Base-by-base conservation (phyloP, 2,113 vertebrate genomes). In the Chrysochloris asiatica region DNA sequence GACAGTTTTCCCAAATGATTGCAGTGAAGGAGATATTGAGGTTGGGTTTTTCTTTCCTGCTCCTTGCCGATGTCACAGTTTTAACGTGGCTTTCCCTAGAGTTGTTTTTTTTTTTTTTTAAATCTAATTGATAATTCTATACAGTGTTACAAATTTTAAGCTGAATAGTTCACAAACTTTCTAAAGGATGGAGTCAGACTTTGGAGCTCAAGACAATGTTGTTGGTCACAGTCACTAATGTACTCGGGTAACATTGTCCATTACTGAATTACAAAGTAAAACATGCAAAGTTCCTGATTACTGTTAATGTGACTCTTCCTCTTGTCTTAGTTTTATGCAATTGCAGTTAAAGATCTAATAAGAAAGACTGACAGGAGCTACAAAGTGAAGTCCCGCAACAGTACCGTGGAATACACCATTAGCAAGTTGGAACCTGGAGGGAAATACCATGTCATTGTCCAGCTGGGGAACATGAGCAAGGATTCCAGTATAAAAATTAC, bases 381-480 rank as follows among this genome's bases (percentile, higher is more conserved):
- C 97, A 99, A 99, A 92, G 96, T 99, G 89, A 98, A 93, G 69
- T 98, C 98, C 1, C 88, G 73, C 65, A 99, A 99, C 97, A 99
- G 99, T 97, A 99, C 99, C 0, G 98, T 99, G 96, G 99, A 99
- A 85, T 99, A 98, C 92, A 96, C 95, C 56, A 97, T 99, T 11
- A 98, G 94, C 77, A 98, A 97, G 47, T 96, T 99, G 93, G 99
- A 99, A 81, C 98, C 99, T 0, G 99, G 98, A 8, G 99, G 99
- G 38, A 98, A 98, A 33, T 99, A 99, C 97, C 99, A 98, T 2
- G 75, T 99, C 88, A 97, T 98, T 1, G 98, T 99, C 75, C 98
- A 99, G 2, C 98, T 99, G 86, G 98, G 98, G 82, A 99, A 99
- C 96, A 99, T 99, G 99, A 99, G 98, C 98, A 99, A 99, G 94